Evolutionary conservation across 2,113 vertebrate species (phyloP).

Genomic region (Plecotus auritus): DNA sequence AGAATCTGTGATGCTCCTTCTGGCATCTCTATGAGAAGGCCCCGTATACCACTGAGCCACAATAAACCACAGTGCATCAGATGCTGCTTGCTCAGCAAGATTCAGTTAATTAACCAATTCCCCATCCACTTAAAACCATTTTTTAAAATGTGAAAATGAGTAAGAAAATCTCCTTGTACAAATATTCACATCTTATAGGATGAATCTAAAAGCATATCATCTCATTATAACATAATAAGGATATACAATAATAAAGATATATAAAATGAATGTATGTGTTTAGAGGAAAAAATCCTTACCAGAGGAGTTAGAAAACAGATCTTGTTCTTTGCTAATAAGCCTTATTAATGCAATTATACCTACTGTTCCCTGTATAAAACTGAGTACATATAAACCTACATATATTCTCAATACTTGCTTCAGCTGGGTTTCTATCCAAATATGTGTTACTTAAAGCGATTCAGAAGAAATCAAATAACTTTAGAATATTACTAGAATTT

Average conservation of each 20-base stretch:
- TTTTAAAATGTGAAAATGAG: not conserved
- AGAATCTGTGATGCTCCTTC: not conserved
- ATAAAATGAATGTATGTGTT: not conserved
- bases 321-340: not conserved
- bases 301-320: slow-evolving; percentile 10
- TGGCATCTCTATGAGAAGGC: not conserved
- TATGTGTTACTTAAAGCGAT: not conserved
- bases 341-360: not conserved
- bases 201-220: not conserved
- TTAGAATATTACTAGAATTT: slow-evolving; percentile 6
- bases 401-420: not conserved
- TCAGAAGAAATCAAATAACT: slow-evolving; percentile 12
- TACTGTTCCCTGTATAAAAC: not conserved
- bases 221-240: slow-evolving; percentile 1
- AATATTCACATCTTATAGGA: not conserved
- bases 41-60: not conserved
- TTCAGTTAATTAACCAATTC: slow-evolving; percentile 2
- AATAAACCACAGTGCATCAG: not conserved
- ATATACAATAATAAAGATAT: not conserved
- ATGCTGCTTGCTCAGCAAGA: not conserved
- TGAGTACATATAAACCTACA: not conserved
- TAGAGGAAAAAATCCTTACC: not conserved
- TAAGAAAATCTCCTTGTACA: not conserved
- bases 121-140: not conserved
- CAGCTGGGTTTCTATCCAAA: slow-evolving; percentile 12